Percentiles rank a stretch among this genome's conserved stretches.
phyloP scores from a whole-genome alignment of 2,113 vertebrate species.

The Microcebus murinus region DNA sequence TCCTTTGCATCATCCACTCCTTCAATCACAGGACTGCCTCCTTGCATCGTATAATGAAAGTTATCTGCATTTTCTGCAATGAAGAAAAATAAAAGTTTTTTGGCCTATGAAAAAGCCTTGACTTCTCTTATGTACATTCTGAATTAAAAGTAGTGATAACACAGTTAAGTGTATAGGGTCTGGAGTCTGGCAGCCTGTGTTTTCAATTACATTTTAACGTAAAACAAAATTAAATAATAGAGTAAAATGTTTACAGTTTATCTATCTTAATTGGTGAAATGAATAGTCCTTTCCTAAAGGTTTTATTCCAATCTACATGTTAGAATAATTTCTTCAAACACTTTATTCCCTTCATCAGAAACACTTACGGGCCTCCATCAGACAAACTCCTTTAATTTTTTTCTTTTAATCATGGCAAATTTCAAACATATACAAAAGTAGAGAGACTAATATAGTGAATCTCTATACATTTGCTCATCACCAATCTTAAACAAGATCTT shows the following conservation, averaged over 20 bases:
- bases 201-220: conserved; percentile 15
- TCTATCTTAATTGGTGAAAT: conserved; percentile 15
- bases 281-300: background rate
- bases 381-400: background rate
- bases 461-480: background rate
- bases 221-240: conserved; percentile 11
- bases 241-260: background rate
- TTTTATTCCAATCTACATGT: background rate
- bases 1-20: conserved; percentile 96
- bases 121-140: background rate
- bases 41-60: conserved; percentile 96
- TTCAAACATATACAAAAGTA: background rate
- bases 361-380: background rate
- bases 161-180: background rate
- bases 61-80: conserved; percentile 89
- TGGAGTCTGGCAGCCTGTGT: background rate
- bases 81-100: background rate
- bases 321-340: conserved; percentile 15
- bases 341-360: background rate
- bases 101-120: background rate
- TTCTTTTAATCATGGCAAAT: conserved; percentile 25
- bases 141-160: background rate
- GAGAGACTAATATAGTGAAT: background rate
- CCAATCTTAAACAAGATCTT: background rate
- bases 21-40: conserved; percentile 93